Evolutionary conservation across 2,888 invertebrate genomes (phyloP).

Genomic region (Tubulanus polymorphus): DNA sequence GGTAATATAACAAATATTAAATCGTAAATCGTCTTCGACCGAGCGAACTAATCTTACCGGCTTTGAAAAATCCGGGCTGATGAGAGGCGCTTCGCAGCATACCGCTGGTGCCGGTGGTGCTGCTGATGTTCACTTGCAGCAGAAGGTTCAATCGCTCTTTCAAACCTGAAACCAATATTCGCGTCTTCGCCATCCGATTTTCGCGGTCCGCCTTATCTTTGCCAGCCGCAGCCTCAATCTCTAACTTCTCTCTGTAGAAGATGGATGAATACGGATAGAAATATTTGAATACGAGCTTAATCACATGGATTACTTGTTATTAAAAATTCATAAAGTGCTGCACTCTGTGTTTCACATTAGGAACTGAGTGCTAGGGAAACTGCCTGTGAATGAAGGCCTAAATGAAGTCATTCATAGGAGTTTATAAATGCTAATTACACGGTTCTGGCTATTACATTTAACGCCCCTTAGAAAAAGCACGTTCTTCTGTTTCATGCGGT

Average conservation of each 20-base stretch:
- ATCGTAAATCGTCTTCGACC: background rate
- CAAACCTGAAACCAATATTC: constrained; percentile 37
- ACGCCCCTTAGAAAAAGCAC: too few species aligned
- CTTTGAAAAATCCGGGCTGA: constrained; percentile 23
- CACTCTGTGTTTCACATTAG: too few species aligned
- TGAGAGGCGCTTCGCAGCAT: constrained; percentile 35
- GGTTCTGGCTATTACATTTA: too few species aligned
- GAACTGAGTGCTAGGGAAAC: too few species aligned
- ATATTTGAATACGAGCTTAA: too few species aligned
- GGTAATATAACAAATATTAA: background rate
- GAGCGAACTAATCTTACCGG: constrained; percentile 14
- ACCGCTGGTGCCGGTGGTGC: constrained; percentile 22
- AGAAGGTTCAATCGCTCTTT: constrained; percentile 39
- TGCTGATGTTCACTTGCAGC: constrained; percentile 43
- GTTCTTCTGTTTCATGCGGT: too few species aligned
- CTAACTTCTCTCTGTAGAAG: constrained; percentile 38
- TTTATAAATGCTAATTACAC: too few species aligned
- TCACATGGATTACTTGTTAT: too few species aligned
- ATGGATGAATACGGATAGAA: too few species aligned
- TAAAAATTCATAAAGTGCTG: too few species aligned
- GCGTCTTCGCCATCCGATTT: constrained; percentile 27
- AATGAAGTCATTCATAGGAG: too few species aligned
- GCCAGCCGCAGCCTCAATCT: constrained; percentile 7
- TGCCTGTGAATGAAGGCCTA: too few species aligned
- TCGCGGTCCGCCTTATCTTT: background rate